Evolutionary conservation across 1,140 invertebrate genomes (phyloP).

Genomic region (Semibalanus balanoides): DNA sequence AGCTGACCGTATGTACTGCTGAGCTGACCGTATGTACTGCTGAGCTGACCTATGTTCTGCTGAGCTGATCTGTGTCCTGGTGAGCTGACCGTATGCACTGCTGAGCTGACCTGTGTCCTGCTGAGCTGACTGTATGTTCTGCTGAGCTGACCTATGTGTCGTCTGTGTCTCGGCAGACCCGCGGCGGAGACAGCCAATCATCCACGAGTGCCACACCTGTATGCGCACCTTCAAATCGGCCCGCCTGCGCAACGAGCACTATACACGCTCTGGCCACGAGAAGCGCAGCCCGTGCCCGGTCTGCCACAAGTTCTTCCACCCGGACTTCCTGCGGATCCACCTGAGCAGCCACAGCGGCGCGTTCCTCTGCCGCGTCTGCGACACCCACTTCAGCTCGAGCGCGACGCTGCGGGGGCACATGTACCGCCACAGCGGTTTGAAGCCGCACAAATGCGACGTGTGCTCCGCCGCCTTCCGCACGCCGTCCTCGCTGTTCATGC

Average conservation of each 20-base stretch:
- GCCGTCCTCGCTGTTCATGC: neutral
- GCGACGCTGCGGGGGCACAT: neutral
- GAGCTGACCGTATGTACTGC: no score
- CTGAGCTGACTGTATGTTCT: no score
- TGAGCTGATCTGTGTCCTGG: no score
- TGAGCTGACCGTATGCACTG: no score
- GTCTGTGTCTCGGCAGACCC: neutral
- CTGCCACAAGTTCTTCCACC: neutral
- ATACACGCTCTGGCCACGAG: neutral
- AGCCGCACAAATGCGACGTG: neutral
- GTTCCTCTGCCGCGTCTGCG: neutral
- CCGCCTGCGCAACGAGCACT: neutral
- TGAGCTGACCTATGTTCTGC: no score
- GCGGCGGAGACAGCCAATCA: neutral
- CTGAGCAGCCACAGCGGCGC: neutral
- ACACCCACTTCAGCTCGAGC: neutral
- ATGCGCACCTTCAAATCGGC: neutral
- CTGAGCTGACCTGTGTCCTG: no score
- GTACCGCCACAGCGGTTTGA: neutral
- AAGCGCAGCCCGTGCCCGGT: neutral
- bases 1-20: no score
- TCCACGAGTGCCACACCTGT: neutral
- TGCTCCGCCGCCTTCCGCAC: neutral
- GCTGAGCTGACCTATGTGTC: no score
- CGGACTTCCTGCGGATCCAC: neutral